These are phyloP conservation scores for Pogonus chalceus DNA, from an alignment of 1,140 invertebrate species.

Conservation along the genomic window DNA sequence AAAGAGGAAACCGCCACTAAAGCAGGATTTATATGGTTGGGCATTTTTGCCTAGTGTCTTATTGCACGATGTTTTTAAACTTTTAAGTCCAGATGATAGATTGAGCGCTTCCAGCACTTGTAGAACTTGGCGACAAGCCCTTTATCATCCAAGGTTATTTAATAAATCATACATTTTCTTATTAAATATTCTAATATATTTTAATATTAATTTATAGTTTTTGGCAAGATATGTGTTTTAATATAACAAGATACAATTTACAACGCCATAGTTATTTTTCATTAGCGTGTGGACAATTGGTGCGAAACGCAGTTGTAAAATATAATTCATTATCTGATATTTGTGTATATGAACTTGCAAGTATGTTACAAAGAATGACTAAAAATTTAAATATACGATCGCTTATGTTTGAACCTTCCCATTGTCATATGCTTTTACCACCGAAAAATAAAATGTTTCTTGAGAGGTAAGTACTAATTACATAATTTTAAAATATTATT, in stretches of 20 bases:
- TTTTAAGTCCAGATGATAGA: conserved; percentile 25
- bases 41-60: conserved; percentile 27
- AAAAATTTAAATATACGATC: conserved; percentile 28
- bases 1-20: conserved; percentile 18
- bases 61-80: conserved; percentile 29
- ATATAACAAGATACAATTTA: conserved; percentile 9
- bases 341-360: conserved; percentile 28
- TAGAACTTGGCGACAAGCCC: conserved; percentile 29
- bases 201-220: conserved; percentile 11
- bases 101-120: conserved; percentile 31
- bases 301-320: conserved; percentile 24
- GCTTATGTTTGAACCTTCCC: conserved; percentile 28
- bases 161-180: conserved; percentile 13
- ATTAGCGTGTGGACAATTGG: conserved; percentile 21
- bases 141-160: conserved; percentile 30
- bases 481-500: neutral
- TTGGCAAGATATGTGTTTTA: conserved; percentile 15
- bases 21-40: conserved; percentile 19
- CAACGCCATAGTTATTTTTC: conserved; percentile 9
- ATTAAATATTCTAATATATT: neutral
- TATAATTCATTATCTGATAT: conserved; percentile 24
- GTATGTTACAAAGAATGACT: conserved; percentile 22
- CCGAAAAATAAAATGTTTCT: conserved; percentile 12
- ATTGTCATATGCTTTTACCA: conserved; percentile 25
- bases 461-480: conserved; percentile 16